phyloP scores from a whole-genome alignment of 2,113 vertebrate genomes.

The Notarius quadriscutis region DNA sequence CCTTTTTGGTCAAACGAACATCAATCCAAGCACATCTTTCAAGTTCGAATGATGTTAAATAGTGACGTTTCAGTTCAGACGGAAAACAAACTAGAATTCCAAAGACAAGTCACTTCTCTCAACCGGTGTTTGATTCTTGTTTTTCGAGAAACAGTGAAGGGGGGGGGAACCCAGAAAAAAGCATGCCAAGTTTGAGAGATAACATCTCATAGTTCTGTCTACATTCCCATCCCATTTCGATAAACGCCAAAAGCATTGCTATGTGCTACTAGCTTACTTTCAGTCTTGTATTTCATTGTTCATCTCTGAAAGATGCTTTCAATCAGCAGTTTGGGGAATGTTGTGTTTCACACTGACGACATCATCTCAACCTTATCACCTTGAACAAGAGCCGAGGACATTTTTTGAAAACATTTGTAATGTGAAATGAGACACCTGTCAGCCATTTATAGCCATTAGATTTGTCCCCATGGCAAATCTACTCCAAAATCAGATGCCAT shows the following conservation, averaged over 20 bases:
- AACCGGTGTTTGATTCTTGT: background rate
- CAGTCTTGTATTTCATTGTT: background rate
- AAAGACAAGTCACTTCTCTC: background rate
- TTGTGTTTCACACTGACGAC: background rate
- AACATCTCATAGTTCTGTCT: background rate
- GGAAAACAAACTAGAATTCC: background rate
- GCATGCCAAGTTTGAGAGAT: background rate
- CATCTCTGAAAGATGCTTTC: background rate
- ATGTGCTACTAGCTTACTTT: background rate
- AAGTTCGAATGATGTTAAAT: background rate
- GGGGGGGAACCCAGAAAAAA: no score
- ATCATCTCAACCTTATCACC: background rate
- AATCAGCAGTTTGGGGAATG: conserved; percentile 15
- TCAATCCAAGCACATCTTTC: background rate
- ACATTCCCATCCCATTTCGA: background rate
- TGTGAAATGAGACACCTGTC: background rate
- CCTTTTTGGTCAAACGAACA: background rate
- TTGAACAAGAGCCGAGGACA: no score
- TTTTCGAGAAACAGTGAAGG: no score
- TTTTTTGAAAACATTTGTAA: background rate
- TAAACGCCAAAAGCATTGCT: background rate
- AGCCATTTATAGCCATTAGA: background rate
- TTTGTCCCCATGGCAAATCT: background rate
- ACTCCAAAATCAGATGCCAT: background rate
- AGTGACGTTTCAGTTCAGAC: background rate